A percentile compares a stretch with the other conserved stretches of the same genome.
phyloP scores from a whole-genome alignment of 2,797 vertebrate genomes.

The Pterois miles region DNA sequence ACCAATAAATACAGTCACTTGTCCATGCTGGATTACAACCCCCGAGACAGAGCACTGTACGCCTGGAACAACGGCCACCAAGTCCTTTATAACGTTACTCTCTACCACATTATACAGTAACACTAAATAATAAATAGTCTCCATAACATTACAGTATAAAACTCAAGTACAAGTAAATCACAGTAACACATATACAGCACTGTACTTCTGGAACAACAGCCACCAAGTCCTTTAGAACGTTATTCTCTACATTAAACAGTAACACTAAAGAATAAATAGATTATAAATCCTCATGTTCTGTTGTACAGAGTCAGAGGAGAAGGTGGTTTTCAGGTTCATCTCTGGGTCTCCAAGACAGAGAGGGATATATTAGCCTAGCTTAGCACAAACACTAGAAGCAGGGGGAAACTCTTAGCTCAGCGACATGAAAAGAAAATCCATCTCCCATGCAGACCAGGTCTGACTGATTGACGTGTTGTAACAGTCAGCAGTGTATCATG shows the following conservation, averaged over 20 bases:
- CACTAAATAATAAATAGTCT: too few species aligned
- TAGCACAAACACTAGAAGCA: background rate
- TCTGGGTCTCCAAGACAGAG: background rate
- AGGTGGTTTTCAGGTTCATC: background rate
- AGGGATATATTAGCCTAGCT: background rate
- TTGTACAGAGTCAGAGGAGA: background rate
- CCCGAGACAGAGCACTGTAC: slow-evolving; percentile 93
- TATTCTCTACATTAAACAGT: too few species aligned
- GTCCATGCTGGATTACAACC: slow-evolving; percentile 99
- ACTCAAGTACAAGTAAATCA: too few species aligned
- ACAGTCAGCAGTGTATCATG: background rate
- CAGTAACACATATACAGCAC: too few species aligned
- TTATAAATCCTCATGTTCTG: background rate
- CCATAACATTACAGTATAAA: too few species aligned
- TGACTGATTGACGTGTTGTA: background rate
- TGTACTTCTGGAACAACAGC: too few species aligned
- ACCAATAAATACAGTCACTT: slow-evolving; percentile 96
- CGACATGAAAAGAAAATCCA: background rate
- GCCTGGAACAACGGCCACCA: slow-evolving; percentile 99
- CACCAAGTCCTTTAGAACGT: too few species aligned
- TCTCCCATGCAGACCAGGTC: background rate
- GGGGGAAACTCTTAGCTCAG: background rate
- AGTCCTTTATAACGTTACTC: slow-evolving; percentile 91
- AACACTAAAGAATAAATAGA: too few species aligned
- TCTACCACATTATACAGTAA: slow-evolving; percentile 83